A percentile compares a stretch with the other conserved stretches of the same genome.
Evolutionary conservation across 2,113 vertebrate genomes (phyloP).

Genomic region (Apodemus sylvaticus): DNA sequence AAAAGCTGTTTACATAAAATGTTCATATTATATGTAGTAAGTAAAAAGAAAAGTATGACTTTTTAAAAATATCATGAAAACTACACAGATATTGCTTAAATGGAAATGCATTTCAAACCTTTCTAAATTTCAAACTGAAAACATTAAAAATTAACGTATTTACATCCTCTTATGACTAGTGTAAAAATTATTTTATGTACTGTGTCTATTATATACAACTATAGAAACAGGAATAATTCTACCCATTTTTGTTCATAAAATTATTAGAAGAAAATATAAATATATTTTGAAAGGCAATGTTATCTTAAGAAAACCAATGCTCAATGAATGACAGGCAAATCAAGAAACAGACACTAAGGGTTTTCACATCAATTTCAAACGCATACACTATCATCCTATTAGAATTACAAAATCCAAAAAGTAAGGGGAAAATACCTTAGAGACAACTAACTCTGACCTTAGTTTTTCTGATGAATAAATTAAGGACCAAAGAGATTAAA

Average conservation of each 20-base stretch:
- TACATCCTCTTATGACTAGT: conserved; percentile 18
- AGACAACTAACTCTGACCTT: conserved; percentile 27
- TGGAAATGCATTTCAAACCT: conserved; percentile 4
- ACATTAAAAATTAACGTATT: conserved; percentile 36
- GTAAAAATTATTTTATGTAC: conserved; percentile 49
- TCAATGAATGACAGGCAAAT: conserved; percentile 56
- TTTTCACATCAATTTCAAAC: conserved; percentile 44
- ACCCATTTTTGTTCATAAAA: conserved; percentile 44
- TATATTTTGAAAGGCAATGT: conserved; percentile 49
- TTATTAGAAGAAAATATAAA: conserved; percentile 48
- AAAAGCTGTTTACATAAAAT: conserved; percentile 46
- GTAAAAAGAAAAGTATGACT: conserved; percentile 33
- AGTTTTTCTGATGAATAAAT: conserved; percentile 55
- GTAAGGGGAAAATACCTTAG: conserved; percentile 1
- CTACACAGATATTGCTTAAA: conserved; percentile 13
- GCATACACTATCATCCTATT: not conserved
- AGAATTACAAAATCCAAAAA: conserved; percentile 54
- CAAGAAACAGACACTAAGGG: conserved; percentile 27
- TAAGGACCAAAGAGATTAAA: conserved; percentile 23
- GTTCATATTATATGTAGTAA: conserved; percentile 4
- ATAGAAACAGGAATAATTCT: not conserved
- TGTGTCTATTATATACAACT: conserved; percentile 2
- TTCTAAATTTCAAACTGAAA: not conserved
- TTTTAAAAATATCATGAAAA: conserved; percentile 33
- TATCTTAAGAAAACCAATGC: conserved; percentile 50